phyloP scores from a whole-genome alignment of 1,140 invertebrate species.

The Caenorhabditis remanei region DNA sequence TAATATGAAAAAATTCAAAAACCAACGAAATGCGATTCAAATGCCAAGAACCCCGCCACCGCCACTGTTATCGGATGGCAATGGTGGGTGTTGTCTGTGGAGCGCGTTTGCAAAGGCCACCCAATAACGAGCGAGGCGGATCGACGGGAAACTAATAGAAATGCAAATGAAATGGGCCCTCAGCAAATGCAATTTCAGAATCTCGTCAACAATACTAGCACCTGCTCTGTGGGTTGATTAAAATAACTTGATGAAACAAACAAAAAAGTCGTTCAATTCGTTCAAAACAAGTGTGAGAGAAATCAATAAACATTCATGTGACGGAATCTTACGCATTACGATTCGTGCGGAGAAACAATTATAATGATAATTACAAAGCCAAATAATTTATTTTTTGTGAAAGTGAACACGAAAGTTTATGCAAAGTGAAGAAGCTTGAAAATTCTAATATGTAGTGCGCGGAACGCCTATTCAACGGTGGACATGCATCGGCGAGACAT shows the following conservation, averaged over 20 bases:
- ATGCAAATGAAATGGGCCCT: background rate
- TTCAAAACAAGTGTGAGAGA: no score
- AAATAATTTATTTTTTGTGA: conserved; percentile 14
- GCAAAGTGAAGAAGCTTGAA: conserved; percentile 21
- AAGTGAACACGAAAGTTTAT: conserved; percentile 32
- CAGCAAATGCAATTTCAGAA: background rate
- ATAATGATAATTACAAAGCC: background rate
- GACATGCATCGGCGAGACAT: conserved; percentile 42
- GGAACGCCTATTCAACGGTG: background rate
- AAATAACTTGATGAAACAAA: background rate
- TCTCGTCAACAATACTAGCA: background rate
- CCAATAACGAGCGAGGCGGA: background rate
- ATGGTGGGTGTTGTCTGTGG: no score
- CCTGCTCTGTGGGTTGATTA: background rate
- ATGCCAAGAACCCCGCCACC: no score
- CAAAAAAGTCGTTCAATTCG: background rate
- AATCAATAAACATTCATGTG: background rate
- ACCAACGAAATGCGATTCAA: no score
- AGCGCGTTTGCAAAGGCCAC: no score
- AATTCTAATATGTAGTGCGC: background rate
- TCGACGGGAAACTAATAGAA: background rate
- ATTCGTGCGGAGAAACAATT: no score
- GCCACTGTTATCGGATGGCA: no score
- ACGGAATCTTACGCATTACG: background rate
- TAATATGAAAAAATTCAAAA: no score